phyloP scores from a whole-genome alignment of 2,888 invertebrate genomes.

The Epicampocera succincta region DNA sequence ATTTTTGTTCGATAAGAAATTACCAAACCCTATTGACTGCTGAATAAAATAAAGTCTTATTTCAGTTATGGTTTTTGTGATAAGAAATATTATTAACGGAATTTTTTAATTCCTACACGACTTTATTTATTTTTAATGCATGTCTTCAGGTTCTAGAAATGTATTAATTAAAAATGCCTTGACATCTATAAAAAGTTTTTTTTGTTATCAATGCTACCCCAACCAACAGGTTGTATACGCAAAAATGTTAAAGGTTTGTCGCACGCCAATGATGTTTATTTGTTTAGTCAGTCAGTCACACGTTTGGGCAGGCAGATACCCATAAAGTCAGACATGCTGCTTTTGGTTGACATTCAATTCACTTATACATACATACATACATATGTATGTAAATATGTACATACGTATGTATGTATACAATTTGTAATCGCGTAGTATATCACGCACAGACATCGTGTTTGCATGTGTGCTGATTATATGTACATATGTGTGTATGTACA shows the following conservation, averaged over 20 bases:
- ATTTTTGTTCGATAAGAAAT: too few relatives aligned
- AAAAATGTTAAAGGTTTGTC: slow-evolving; percentile 18
- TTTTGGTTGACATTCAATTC: slow-evolving; percentile 60
- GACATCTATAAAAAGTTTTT: slow-evolving; percentile 40
- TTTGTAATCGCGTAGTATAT: slow-evolving; percentile 28
- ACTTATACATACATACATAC: neutral
- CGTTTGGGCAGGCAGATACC: slow-evolving; percentile 12
- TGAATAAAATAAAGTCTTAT: too few relatives aligned
- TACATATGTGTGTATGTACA: too few relatives aligned
- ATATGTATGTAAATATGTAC: too few relatives aligned
- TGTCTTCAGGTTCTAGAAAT: slow-evolving; percentile 25
- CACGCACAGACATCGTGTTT: slow-evolving; percentile 59
- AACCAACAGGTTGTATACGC: slow-evolving; percentile 7
- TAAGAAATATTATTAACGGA: slow-evolving; percentile 1
- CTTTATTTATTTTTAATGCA: slow-evolving; percentile 24
- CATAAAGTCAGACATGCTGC: slow-evolving; percentile 12
- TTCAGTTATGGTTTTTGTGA: neutral
- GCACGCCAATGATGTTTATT: slow-evolving; percentile 13
- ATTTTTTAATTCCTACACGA: neutral
- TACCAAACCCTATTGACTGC: too few relatives aligned
- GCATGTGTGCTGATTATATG: neutral
- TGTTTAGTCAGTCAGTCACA: neutral
- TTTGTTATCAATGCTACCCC: slow-evolving; percentile 18
- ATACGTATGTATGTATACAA: neutral
- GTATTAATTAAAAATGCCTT: slow-evolving; percentile 24